Evolutionary conservation across 2,797 vertebrate species (phyloP).

Genomic region (Tokudaia tokunoshimensis): DNA sequence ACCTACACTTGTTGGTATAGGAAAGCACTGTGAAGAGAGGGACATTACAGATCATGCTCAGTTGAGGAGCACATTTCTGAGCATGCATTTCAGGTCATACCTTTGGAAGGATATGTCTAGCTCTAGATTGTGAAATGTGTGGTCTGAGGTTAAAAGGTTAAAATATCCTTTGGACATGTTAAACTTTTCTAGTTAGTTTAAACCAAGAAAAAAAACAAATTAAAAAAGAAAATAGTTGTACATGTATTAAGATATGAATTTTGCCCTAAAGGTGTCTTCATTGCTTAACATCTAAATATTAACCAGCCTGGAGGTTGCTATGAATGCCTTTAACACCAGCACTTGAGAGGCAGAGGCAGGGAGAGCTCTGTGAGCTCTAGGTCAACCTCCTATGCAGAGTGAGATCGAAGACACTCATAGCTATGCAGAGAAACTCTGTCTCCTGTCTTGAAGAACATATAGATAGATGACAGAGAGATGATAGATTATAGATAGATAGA

Average conservation of each 20-base stretch:
- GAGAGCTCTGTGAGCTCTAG: background rate
- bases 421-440: background rate
- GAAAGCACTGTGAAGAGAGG: background rate
- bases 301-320: background rate
- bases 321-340: background rate
- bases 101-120: background rate
- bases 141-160: background rate
- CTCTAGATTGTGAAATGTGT: background rate
- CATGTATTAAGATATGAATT: background rate
- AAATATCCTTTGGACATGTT: background rate
- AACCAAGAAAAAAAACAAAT: background rate
- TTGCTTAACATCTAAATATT: background rate
- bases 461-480: background rate
- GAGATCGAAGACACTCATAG: background rate
- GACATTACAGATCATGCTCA: background rate
- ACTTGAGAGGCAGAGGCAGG: background rate
- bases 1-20: background rate
- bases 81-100: background rate
- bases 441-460: background rate
- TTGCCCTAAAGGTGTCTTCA: background rate
- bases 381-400: background rate
- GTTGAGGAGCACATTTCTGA: background rate
- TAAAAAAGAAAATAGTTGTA: background rate
- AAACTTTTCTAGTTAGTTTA: background rate
- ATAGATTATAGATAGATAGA: background rate